Base-by-base conservation (phyloP, 1,140 invertebrate genomes). In the Choristoneura fumiferana region DNA sequence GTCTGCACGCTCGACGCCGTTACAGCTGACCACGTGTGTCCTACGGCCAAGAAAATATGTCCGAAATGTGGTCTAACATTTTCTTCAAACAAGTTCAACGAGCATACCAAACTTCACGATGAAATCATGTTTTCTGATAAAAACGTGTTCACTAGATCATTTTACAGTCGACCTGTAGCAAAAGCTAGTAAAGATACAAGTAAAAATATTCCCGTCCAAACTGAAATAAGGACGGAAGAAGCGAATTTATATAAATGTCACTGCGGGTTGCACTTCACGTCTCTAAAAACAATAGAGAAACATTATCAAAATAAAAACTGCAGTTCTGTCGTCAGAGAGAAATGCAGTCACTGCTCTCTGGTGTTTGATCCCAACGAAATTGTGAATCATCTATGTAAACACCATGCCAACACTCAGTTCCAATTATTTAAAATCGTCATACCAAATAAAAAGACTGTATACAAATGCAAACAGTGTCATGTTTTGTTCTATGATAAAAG, bases 331-430 rank as follows among this genome's bases (percentile, higher is more conserved):
- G 39, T 58, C 0, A 57, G 55, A 33, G 63, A 66, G 39, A 65
- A 39, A 0, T 69, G 67, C 18, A 69, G 67, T 36, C 65, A 69
- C 54, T 69, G 67, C 49, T 36, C 55, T 8, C 12, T 58, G 0
- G 8, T 63, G 0, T 69, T 69, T 34, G 61, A 62, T 9, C 63
- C 67, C n/a, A 39, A 60, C n/a, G 14, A 61, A 0, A 22, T 70
- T 8, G 60, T 70, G 0, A 70, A 17, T 0, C 67, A 70, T 53
- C 38, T 70, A 0, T 57, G 62, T 17, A 67, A 62, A 4, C 67
- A 70, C 39, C 64, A 70, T 15, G 60, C 35, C 5, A 39, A 68
- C 29, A 35, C 39, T 6, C 18, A 8, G 4, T 35, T 35, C 1
- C n/a, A 40, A 35, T 36, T 36, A 6, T 39, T 54, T 3, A 49